These are phyloP conservation scores for Archips xylosteana DNA, from an alignment of 2,888 invertebrate species.

Conservation along the genomic window DNA sequence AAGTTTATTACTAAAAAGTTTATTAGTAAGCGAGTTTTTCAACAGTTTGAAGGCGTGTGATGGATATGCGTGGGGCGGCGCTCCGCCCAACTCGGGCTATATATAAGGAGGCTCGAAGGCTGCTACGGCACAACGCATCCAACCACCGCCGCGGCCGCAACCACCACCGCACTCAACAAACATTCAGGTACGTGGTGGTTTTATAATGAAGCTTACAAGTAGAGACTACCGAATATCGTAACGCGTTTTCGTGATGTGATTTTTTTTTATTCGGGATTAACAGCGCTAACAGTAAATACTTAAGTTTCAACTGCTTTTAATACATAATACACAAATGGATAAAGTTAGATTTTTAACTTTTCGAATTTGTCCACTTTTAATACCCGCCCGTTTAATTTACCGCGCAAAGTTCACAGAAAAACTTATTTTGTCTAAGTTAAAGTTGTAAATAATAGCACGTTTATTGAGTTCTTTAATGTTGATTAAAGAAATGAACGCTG, in stretches of 20 bases:
- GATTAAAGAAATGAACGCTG: background rate
- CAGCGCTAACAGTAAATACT: too few relatives aligned
- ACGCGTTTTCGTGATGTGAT: too few relatives aligned
- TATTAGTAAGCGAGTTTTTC: background rate
- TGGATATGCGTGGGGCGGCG: constrained; percentile 41
- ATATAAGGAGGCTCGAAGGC: constrained; percentile 66
- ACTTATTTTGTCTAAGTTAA: background rate
- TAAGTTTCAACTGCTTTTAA: too few relatives aligned
- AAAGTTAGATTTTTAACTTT: background rate
- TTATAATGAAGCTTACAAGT: background rate
- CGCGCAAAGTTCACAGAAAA: background rate
- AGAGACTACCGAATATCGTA: too few relatives aligned
- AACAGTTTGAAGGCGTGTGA: background rate
- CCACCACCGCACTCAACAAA: constrained; percentile 48
- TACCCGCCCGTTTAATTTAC: too few relatives aligned
- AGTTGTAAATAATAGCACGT: background rate
- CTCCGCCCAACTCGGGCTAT: constrained; percentile 55
- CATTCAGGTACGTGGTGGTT: constrained; percentile 8
- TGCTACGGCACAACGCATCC: constrained; percentile 66
- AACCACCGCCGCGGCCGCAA: constrained; percentile 60
- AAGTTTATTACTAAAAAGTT: too few relatives aligned
- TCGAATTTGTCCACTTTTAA: too few relatives aligned
- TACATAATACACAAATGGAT: too few relatives aligned
- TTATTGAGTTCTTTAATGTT: background rate
- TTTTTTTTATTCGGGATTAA: constrained; percentile 15